Conservation (phyloP, 2,888 invertebrate species). For the Alloscopus bannaensis region DNA sequence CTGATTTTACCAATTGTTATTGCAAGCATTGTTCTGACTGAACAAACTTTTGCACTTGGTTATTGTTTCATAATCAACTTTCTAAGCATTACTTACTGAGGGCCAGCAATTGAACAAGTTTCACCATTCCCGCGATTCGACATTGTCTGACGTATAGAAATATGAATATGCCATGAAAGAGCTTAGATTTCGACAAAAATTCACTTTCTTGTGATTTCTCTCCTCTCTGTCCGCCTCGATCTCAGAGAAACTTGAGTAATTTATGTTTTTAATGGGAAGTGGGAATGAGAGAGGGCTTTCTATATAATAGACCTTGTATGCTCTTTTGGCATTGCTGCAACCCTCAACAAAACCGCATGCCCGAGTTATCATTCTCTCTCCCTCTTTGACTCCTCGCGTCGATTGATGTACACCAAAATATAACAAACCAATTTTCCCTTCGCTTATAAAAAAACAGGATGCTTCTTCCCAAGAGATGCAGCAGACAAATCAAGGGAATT, state of each 20-base stretch:
- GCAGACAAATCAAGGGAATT: conserved; percentile 63
- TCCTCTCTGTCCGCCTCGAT: conserved; percentile 10
- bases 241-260: conserved; percentile 44
- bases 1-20: background rate
- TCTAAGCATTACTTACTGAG: background rate
- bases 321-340: conserved; percentile 4
- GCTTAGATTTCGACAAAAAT: background rate
- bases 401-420: too few relatives aligned
- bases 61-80: conserved; percentile 1
- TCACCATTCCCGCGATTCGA: background rate
- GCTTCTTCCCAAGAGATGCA: conserved; percentile 72
- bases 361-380: too few relatives aligned
- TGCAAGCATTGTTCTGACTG: too few relatives aligned
- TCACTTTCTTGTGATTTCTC: conserved; percentile 33
- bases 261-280: conserved; percentile 55
- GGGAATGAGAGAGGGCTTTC: conserved; percentile 47
- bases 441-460: conserved; percentile 68
- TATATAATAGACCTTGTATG: background rate
- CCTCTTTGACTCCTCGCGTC: too few relatives aligned
- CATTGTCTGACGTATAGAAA: conserved; percentile 1
- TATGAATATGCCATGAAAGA: background rate
- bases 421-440: too few relatives aligned
- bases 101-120: background rate
- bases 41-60: too few relatives aligned
- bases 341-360: background rate